Base-by-base conservation (phyloP, 2,797 vertebrate species). In the Hydrophis major region DNA sequence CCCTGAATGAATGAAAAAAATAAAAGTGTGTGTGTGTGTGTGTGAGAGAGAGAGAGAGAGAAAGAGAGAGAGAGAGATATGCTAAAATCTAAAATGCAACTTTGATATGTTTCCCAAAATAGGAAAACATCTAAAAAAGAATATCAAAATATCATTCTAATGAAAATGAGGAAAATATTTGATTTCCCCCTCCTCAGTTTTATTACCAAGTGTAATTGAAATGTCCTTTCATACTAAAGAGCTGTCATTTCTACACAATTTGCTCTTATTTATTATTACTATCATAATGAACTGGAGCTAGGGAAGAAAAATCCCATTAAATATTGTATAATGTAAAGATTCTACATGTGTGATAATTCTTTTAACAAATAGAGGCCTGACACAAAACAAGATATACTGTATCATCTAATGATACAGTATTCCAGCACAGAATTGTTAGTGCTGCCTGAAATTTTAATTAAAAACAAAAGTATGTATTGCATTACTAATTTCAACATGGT, bases 51-150 rank as follows among this genome's bases (percentile, higher is more conserved):
- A 32, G 1, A 32, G 32, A 90, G 56, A 95, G 94, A 96, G 95
- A 96, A 95, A 90, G 86, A 96, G 95, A 90, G 4, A 95, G 94
- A 96, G 95, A 96, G 95, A 90, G 78, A 96, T 95, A 78, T 69
- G 89, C 69, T 95, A 94, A 87, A 63, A 88, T 94, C 93, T 92
- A 95, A 96, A 94, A 86, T 88, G 93, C 94, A 93, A 57, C 78
- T 86, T 94, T 88, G 91, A 94, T 95, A 93, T 88, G 56, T 89
- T 89, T 90, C 59, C 57, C 25, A 60, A 61, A 61, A 69, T 86
- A 91, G 42, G 14, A 53, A 4, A 42, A 32, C 32, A 6, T 22
- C 63, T 53, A 95, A 94, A 66, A 92, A 94, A 59, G 90, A 92
- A 94, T 69, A 50, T 92, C 91, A 90, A 78, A 53, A 86, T 83